Percentiles rank a stretch among this genome's conserved stretches.
Evolutionary conservation across 2,113 vertebrate species (phyloP).

Genomic region (Tricholaema leucomelas): DNA sequence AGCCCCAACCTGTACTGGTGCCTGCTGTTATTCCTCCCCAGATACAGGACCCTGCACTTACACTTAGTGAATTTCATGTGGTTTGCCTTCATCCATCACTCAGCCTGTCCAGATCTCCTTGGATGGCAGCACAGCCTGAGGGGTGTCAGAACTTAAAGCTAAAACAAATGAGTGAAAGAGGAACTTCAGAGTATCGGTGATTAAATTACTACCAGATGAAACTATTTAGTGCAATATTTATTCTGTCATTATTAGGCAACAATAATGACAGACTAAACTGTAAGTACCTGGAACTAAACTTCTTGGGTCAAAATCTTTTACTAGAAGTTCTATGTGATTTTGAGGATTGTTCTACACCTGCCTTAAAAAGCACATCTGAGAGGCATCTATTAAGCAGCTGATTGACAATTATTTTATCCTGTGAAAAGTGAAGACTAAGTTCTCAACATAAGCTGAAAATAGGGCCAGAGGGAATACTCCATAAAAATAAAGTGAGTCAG

Average conservation of each 20-base stretch:
- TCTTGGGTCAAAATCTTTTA: background rate
- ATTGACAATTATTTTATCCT: background rate
- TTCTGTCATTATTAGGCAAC: background rate
- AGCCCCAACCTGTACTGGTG: too few species aligned
- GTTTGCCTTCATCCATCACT: too few species aligned
- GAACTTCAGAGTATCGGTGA: background rate
- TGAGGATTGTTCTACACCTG: background rate
- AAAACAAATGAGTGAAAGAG: background rate
- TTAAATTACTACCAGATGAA: background rate
- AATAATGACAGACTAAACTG: background rate
- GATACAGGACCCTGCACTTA: too few species aligned
- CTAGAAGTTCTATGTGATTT: background rate
- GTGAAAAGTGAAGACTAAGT: background rate
- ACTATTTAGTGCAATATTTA: background rate
- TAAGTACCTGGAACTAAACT: background rate
- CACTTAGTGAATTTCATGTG: too few species aligned
- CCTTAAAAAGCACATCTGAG: background rate
- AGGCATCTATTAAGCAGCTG: background rate
- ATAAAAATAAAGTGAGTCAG: background rate
- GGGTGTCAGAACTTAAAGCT: too few species aligned
- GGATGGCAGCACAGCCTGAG: too few species aligned
- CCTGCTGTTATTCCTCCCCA: too few species aligned
- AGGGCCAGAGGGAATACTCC: rapidly evolving
- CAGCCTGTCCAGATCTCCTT: too few species aligned
- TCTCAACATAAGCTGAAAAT: background rate